phyloP scores from a whole-genome alignment of 2,888 invertebrate species.

The Drosophila rubida region DNA sequence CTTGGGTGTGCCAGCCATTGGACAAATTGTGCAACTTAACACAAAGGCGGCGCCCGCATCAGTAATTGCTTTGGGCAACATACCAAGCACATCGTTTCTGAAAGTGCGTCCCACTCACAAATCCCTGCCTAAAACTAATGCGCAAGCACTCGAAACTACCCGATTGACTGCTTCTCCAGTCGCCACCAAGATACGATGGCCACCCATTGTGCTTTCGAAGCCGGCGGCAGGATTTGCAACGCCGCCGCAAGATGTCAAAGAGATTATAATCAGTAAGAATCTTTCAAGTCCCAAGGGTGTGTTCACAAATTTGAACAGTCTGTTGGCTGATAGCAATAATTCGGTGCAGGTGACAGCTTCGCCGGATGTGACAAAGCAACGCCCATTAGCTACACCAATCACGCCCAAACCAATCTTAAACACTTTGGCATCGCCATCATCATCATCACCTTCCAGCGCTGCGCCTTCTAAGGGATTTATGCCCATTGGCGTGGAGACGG shows the following conservation, averaged over 20 bases:
- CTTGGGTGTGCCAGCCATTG: slow-evolving; percentile 48
- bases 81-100: slow-evolving; percentile 62
- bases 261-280: slow-evolving; percentile 82
- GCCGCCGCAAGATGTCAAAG: slow-evolving; percentile 73
- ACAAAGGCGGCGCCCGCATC: slow-evolving; percentile 56
- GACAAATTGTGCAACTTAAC: slow-evolving; percentile 58
- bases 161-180: slow-evolving; percentile 39
- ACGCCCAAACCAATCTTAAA: slow-evolving; percentile 49
- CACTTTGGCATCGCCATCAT: slow-evolving; percentile 48
- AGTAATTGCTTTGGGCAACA: slow-evolving; percentile 55
- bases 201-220: slow-evolving; percentile 56
- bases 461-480: slow-evolving; percentile 80
- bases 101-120: slow-evolving; percentile 55
- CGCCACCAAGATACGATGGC: slow-evolving; percentile 50
- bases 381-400: slow-evolving; percentile 33
- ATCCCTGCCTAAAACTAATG: slow-evolving; percentile 19
- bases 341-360: slow-evolving; percentile 22
- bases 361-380: slow-evolving; percentile 27
- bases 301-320: slow-evolving; percentile 67
- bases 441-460: slow-evolving; percentile 47
- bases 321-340: slow-evolving; percentile 58
- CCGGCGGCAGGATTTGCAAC: slow-evolving; percentile 28
- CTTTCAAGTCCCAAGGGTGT: slow-evolving; percentile 68
- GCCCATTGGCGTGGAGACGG: slow-evolving; percentile 82
- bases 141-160: slow-evolving; percentile 29